Conservation (phyloP, 2,888 invertebrate species). For the Dascillus cervinus region DNA sequence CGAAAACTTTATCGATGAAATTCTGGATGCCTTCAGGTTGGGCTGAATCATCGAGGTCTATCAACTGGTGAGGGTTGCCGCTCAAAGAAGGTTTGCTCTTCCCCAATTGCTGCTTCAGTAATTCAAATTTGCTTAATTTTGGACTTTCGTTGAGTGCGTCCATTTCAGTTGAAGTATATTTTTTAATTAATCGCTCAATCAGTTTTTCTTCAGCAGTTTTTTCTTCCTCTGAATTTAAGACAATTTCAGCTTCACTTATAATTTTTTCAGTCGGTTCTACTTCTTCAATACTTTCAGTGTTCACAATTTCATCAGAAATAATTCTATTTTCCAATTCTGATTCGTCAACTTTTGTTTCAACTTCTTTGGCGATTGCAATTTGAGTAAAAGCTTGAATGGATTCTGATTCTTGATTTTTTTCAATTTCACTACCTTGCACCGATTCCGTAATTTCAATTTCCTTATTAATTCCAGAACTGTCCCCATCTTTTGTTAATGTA, state of each 20-base stretch:
- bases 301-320: no score
- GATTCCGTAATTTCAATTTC: neutral
- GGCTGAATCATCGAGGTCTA: constrained; percentile 50
- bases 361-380: no score
- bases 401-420: no score
- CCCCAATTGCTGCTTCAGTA: constrained; percentile 27
- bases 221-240: constrained; percentile 1
- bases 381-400: no score
- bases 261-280: no score
- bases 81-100: constrained; percentile 44
- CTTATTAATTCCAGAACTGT: neutral
- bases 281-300: no score
- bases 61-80: constrained; percentile 48
- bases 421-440: neutral
- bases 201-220: constrained; percentile 2
- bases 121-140: constrained; percentile 7
- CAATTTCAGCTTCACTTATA: neutral
- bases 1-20: constrained; percentile 63
- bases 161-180: constrained; percentile 1
- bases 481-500: constrained; percentile 1
- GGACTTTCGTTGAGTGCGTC: no score
- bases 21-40: constrained; percentile 53
- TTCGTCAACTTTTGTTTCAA: no score
- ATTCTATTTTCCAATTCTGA: no score
- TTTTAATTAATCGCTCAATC: constrained; percentile 4